Evolutionary conservation across 2,113 vertebrate genomes (phyloP), one percentile per base, ranked within the genome.

Genomic region (Axis porcinus): DNA sequence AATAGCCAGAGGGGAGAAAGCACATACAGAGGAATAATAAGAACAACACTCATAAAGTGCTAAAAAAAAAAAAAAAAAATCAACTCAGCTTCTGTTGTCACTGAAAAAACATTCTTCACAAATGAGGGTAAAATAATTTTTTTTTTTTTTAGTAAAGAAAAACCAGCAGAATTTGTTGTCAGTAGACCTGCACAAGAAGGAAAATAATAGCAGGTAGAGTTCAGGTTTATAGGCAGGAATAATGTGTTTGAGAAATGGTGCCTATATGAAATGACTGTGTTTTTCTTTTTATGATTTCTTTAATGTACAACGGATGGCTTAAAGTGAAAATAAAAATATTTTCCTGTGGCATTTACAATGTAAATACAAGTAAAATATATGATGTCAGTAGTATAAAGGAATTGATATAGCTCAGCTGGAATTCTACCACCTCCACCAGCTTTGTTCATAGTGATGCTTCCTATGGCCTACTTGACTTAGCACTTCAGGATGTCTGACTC

Each of bases 271-370:
- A 70, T 70, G 64, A 70, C 17, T 81, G 55, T 88, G 5, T 58
- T 90, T 89, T 96, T 70, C 33, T 60, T 89, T 50, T 45, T 84
- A 13, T 86, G 94, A 91, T 91, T 94, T 94, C 25, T 89, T 89
- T 76, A 74, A 43, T 33, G 10, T 45, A 76, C n/a, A 84, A 50
- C 10, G 47, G 82, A 36, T 54, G 17, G 25, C 40, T 85, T 54
- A 81, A 95, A 57, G 11, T 12, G 81, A 89, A 94, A 91, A 54
- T 36, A 83, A 93, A 94, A 89, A 74, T 62, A 86, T 62, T 94
- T 94, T 95, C 58, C 95, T 78, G 3, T 86, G 23, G 2, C 16
- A 86, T 86, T 89, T 89, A 8, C 74, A 94, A 78, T 36, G 87
- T 84, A 95, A 43, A 74, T 70, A 58, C 33, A 95, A 91, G 33